These are phyloP conservation scores for Sander lucioperca DNA, from an alignment of 2,113 vertebrate genomes.

Conservation along the genomic window DNA sequence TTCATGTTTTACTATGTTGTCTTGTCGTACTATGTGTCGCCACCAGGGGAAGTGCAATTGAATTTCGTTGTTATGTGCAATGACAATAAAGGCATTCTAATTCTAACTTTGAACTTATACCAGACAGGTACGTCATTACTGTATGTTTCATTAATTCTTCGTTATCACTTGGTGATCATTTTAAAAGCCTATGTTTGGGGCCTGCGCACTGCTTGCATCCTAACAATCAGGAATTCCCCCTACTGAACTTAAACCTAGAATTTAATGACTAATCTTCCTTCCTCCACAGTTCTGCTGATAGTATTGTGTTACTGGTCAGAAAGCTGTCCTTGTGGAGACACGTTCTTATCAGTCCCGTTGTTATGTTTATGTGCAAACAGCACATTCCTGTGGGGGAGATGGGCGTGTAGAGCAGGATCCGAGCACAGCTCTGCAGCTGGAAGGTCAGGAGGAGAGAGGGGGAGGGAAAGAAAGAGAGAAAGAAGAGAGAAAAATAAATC, in stretches of 20 bases:
- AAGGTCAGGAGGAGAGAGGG: slow-evolving; percentile 51
- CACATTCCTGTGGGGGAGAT: slow-evolving; percentile 69
- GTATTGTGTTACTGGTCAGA: slow-evolving; percentile 24
- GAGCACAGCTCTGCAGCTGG: slow-evolving; percentile 40
- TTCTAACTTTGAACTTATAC: neutral
- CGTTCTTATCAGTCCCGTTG: slow-evolving; percentile 62
- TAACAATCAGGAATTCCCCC: slow-evolving; percentile 34
- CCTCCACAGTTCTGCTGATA: slow-evolving; percentile 18
- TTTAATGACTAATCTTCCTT: slow-evolving; percentile 35
- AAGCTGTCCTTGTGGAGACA: slow-evolving; percentile 54
- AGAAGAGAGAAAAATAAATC: slow-evolving; percentile 15
- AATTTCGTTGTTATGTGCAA: too few species aligned
- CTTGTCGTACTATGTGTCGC: too few species aligned
- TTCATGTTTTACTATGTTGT: too few species aligned
- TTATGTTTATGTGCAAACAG: slow-evolving; percentile 75
- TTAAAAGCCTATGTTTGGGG: neutral
- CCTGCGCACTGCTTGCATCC: neutral
- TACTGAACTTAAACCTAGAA: slow-evolving; percentile 6
- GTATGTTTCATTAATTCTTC: neutral
- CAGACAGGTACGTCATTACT: neutral
- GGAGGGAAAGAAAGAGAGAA: slow-evolving; percentile 2
- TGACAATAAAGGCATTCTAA: too few species aligned
- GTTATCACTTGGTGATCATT: neutral
- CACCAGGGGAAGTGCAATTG: too few species aligned
- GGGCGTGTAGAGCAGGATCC: slow-evolving; percentile 34